These are phyloP conservation scores for Nephrocerus scutellatus DNA, from an alignment of 2,888 invertebrate genomes.

Conservation along the genomic window DNA sequence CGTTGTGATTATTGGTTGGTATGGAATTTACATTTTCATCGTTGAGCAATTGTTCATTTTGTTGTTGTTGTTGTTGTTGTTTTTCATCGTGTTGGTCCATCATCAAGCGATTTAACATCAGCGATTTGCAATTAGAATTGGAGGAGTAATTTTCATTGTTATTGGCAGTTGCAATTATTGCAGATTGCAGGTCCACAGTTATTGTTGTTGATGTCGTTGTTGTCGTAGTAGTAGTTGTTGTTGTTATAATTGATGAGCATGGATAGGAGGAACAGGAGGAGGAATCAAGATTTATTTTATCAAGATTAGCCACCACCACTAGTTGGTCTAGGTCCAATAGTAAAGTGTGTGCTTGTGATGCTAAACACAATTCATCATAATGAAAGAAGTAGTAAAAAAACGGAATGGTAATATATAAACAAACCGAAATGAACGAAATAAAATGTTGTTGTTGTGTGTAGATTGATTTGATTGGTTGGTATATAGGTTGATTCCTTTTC, in stretches of 20 bases:
- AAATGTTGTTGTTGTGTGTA: no score
- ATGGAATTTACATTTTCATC: no score
- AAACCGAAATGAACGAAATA: slow-evolving; percentile 25
- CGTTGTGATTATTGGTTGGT: no score
- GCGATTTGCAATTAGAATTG: not conserved
- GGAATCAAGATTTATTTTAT: slow-evolving; percentile 49
- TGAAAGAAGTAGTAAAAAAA: slow-evolving; percentile 30
- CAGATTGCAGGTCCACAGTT: not conserved
- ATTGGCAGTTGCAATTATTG: not conserved
- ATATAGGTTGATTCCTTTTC: no score
- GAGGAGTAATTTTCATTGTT: not conserved
- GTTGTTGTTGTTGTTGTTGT: slow-evolving; percentile 3
- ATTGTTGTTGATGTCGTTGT: slow-evolving; percentile 17
- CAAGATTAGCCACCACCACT: slow-evolving; percentile 49
- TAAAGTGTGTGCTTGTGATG: slow-evolving; percentile 50
- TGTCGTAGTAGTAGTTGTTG: slow-evolving; percentile 24
- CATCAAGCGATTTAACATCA: no score
- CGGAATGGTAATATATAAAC: no score
- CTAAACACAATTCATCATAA: slow-evolving; percentile 46
- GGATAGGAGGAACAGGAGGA: slow-evolving; percentile 42
- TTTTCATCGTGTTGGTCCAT: not conserved
- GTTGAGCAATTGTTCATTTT: slow-evolving; percentile 3
- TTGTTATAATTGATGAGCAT: slow-evolving; percentile 27
- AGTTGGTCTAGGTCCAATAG: slow-evolving; percentile 54
- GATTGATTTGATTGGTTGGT: no score